Evolutionary conservation across 92 coral and sea anemone genomes (phyloP), one percentile per base, ranked within the genome.

Genomic region (Phenganax stokvisi): DNA sequence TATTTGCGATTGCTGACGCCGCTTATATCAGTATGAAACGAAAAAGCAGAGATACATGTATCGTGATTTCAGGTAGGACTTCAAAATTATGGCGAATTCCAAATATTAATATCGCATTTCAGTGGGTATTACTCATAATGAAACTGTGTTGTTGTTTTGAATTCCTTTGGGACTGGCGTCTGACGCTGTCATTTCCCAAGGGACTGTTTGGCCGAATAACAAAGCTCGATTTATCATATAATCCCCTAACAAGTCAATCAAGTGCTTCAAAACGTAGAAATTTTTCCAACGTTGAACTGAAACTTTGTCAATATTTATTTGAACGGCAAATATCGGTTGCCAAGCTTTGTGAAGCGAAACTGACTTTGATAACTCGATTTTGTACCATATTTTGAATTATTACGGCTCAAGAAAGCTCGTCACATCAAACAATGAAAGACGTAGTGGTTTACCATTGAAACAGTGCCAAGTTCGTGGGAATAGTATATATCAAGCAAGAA

Each of bases 11-110:
- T 83, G 97, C 97, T 16, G 97, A 94, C 83, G 98, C 97, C 9
- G 91, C 98, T 10, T 94, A 94, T 82, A 88, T 91, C 63, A 91
- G 94, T 74, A 94, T 94, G 98, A 94, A 94, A 77, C 84, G 98
- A 73, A 89, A 88, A 74, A 89, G 97, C 16, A 93, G 92, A 72
- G 98, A 94, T 80, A 89, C 97, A 16, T 94, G 98, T 30, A 94
- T 94, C 53, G 91, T 94, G 7, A 94, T 94, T 64, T 94, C 98
- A 77, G 98, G 98, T 94, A 51, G 85, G 91, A 0, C 66, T 10
- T 66, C 27, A 55, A 51, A 56, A 47, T 12, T 44, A 3, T 61
- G 28, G 15, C 72, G 63, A 15, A 64, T 3, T 61, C 63, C 51
- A 51, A 12, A 57, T 56, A 16, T 54, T 20, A 69, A 69, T 17